A percentile compares a stretch with the other conserved stretches of the same genome.
These are phyloP conservation scores for Bellardia pandia DNA, from an alignment of 2,888 invertebrate genomes.

Conservation along the genomic window DNA sequence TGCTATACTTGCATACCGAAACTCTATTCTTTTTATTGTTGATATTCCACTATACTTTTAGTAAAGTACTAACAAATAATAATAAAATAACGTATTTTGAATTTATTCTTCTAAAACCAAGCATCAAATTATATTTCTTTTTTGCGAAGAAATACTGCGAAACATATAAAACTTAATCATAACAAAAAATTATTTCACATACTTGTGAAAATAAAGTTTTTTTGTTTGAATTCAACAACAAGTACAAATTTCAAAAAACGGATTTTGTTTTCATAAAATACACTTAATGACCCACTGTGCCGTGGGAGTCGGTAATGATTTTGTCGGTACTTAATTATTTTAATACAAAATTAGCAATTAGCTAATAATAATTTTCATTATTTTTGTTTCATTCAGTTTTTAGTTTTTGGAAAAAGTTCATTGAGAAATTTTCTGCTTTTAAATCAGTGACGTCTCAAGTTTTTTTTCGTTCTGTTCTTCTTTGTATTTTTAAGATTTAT, in stretches of 20 bases:
- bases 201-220: slow-evolving; percentile 1
- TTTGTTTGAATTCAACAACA: neutral
- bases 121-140: neutral
- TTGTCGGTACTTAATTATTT: neutral
- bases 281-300: neutral
- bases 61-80: too few species aligned
- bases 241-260: neutral
- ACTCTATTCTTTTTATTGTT: too few species aligned
- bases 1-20: too few species aligned
- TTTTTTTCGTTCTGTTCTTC: neutral
- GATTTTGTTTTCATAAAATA: neutral
- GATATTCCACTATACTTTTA: too few species aligned
- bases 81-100: too few species aligned
- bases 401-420: slow-evolving; percentile 28
- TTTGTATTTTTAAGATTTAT: slow-evolving; percentile 9
- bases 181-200: slow-evolving; percentile 1
- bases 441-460: slow-evolving; percentile 21
- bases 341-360: neutral
- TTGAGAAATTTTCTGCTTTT: slow-evolving; percentile 55
- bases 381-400: slow-evolving; percentile 18
- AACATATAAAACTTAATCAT: slow-evolving; percentile 3
- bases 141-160: neutral
- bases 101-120: neutral
- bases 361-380: neutral
- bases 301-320: neutral